These are phyloP conservation scores for Upupa epops DNA, from an alignment of 2,113 vertebrate species.

Conservation along the genomic window DNA sequence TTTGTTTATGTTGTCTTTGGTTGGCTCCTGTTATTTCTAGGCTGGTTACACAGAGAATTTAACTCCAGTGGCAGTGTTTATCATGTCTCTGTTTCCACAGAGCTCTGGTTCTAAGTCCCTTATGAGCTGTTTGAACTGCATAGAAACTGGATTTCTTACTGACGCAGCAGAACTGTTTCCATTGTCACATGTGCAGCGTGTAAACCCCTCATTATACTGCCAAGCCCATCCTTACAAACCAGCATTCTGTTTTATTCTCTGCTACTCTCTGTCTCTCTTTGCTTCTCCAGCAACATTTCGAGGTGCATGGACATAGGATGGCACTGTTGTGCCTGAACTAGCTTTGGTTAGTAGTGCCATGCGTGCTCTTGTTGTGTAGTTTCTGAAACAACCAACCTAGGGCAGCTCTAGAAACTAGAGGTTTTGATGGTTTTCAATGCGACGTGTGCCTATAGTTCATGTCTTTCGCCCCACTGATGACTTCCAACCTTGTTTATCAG, in stretches of 20 bases:
- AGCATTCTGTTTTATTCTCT: background rate
- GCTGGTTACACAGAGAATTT: background rate
- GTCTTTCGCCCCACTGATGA: background rate
- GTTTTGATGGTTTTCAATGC: background rate
- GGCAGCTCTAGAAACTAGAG: background rate
- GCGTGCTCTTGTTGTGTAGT: background rate
- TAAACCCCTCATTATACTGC: background rate
- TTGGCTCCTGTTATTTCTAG: background rate
- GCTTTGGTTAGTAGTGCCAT: background rate
- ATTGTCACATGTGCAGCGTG: background rate
- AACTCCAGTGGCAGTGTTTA: background rate
- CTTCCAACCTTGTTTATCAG: background rate
- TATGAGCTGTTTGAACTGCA: background rate
- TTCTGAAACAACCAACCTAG: background rate
- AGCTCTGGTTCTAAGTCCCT: background rate
- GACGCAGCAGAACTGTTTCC: background rate
- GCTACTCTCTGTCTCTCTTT: background rate
- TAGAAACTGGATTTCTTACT: background rate
- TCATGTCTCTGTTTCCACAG: background rate
- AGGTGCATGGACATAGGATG: slow-evolving; percentile 42
- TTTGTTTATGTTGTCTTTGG: background rate
- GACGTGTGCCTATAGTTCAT: background rate
- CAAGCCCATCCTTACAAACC: background rate
- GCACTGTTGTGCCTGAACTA: slow-evolving; percentile 54
- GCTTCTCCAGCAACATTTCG: background rate